phyloP scores from a whole-genome alignment of 1,140 invertebrate species.

The Pogonomyrmex barbatus region DNA sequence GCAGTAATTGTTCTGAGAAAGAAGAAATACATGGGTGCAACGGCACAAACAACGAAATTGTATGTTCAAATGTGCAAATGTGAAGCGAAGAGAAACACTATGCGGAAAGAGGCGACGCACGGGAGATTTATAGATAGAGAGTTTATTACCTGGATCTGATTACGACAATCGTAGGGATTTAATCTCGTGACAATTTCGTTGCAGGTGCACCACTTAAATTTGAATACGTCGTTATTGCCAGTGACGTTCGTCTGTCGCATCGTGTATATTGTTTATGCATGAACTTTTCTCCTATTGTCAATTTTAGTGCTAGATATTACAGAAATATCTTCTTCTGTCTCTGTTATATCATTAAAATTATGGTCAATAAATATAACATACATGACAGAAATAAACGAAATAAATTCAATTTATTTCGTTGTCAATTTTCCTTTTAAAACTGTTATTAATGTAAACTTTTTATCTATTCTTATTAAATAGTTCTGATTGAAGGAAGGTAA shows the following conservation, averaged over 20 bases:
- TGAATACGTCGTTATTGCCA: conserved; percentile 68
- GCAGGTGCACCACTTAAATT: conserved; percentile 68
- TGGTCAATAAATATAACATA: neutral
- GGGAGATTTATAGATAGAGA: conserved; percentile 69
- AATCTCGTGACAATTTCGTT: conserved; percentile 71
- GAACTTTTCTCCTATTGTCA: conserved; percentile 33
- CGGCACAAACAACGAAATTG: conserved; percentile 64
- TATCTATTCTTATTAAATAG: neutral
- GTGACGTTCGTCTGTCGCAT: conserved; percentile 31
- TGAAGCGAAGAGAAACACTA: conserved; percentile 19
- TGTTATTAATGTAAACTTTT: neutral
- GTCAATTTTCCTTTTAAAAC: neutral
- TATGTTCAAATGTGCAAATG: conserved; percentile 9
- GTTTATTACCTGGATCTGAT: conserved; percentile 76
- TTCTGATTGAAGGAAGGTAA: neutral
- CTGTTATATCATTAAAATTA: neutral
- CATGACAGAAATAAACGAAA: neutral
- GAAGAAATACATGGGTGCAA: conserved; percentile 52
- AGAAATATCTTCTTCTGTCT: neutral
- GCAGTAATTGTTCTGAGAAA: conserved; percentile 66
- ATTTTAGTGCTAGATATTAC: neutral
- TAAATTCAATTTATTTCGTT: neutral
- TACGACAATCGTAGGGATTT: conserved; percentile 71
- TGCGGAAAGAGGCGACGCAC: neutral
- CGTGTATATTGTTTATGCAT: neutral